Base-by-base conservation (phyloP, 2,888 invertebrate genomes). In the Salpingus planirostris region DNA sequence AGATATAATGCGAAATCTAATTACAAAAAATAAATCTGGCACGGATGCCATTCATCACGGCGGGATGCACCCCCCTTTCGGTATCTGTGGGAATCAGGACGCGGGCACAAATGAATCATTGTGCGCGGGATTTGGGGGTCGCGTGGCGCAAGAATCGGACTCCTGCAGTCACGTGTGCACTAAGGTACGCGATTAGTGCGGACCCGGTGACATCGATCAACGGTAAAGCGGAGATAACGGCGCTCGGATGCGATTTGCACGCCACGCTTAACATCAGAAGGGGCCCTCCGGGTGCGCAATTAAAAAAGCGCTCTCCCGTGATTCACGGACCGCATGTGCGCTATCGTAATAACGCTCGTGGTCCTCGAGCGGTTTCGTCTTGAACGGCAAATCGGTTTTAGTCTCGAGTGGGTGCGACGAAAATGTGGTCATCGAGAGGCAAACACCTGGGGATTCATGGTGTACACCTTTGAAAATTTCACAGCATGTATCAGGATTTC, bases 171-270 rank as follows among this genome's bases (percentile, higher is more conserved):
- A 59, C 60, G 60, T 59, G 60, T 50, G 40, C n/a, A 21, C 37
- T 36, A 57, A 60, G 60, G 60, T 60, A 60, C 49, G 50, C 58
- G 60, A 60, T 60, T 57, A 60, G 55, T 48, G 51, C 48, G 43
- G 46, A 50, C 49, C 50, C 52, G 45, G 53, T 55, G 60, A 59
- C 60, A 59, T 58, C 60, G 52, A 58, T 59, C 59, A 59, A 55
- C 55, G 57, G 57, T 55, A 53, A 55, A 55, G 55, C 52, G 52
- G 44, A 55, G 58, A 58, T 60, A 58, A 59, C 56, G 54, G 54
- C 54, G 28, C 28, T 13, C 13, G 22, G 30, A 18, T 10, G 15
- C 32, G 32, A 35, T 34, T 34, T 27, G 18, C 27, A 33, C 33
- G 24, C 24, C 18, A 31, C 26, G 25, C 25, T 31, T 31, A 13